A percentile compares a stretch with the other conserved stretches of the same genome.
Evolutionary conservation across 2,113 vertebrate species (phyloP).

Genomic region (Xiphophorus maculatus): DNA sequence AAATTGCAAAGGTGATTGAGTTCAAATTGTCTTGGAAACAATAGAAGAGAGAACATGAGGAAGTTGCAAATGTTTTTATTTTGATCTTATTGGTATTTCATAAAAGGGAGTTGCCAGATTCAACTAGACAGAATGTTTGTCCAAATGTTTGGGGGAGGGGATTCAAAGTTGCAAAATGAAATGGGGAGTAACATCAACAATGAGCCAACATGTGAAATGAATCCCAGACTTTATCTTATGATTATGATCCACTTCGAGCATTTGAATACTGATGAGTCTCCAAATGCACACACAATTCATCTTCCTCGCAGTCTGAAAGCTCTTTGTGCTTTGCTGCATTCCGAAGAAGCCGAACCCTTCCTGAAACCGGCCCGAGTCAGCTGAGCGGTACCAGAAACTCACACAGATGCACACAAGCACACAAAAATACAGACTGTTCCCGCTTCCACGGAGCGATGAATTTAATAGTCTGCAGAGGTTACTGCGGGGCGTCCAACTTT

Average conservation of each 20-base stretch:
- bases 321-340: slow-evolving; percentile 47
- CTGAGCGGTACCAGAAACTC: slow-evolving; percentile 2
- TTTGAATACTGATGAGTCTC: neutral
- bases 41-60: neutral
- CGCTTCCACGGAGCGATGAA: neutral
- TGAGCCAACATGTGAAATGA: neutral
- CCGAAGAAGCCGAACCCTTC: slow-evolving; percentile 43
- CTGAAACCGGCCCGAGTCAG: slow-evolving; percentile 41
- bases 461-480: slow-evolving; percentile 44
- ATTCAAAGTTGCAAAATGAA: neutral
- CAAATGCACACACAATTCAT: neutral
- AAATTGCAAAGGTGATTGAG: neutral
- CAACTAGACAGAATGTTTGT: neutral
- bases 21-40: neutral
- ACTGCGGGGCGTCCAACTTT: slow-evolving; percentile 64
- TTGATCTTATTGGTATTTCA: neutral
- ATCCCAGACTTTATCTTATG: neutral
- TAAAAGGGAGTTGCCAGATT: neutral
- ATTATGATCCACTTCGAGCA: neutral
- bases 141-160: neutral
- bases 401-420: slow-evolving; percentile 3
- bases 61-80: neutral
- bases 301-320: neutral
- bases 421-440: neutral
- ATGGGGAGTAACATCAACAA: neutral